Evolutionary conservation across 2,797 vertebrate genomes (phyloP).

Genomic region (Carcharodon carcharias): DNA sequence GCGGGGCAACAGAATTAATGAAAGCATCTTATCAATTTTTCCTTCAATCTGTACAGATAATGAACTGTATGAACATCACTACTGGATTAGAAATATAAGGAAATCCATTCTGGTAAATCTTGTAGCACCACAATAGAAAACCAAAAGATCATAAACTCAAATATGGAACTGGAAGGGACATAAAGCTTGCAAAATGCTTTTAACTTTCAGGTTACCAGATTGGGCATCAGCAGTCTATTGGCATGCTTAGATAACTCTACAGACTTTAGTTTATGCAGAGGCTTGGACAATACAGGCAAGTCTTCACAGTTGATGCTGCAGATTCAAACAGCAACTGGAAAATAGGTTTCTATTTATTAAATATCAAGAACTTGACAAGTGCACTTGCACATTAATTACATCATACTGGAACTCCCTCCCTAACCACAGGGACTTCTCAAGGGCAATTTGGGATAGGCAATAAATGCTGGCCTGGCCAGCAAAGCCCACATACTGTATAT

Average conservation of each 20-base stretch:
- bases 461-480: no score
- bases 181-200: neutral
- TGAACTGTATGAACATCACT: neutral
- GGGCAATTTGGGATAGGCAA: no score
- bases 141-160: neutral
- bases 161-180: neutral
- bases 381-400: neutral
- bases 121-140: neutral
- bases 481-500: no score
- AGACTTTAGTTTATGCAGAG: neutral
- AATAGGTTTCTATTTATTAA: neutral
- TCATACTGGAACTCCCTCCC: no score
- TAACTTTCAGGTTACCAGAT: neutral
- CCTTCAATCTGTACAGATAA: neutral
- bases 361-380: neutral
- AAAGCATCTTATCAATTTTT: neutral
- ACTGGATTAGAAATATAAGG: neutral
- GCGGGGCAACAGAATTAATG: neutral
- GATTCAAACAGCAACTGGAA: neutral
- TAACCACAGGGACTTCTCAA: no score
- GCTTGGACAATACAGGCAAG: neutral
- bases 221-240: neutral
- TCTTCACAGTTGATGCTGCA: neutral
- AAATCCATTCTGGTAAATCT: neutral
- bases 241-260: neutral